Conservation (phyloP, 1,140 invertebrate genomes). For the Diprion similis region DNA sequence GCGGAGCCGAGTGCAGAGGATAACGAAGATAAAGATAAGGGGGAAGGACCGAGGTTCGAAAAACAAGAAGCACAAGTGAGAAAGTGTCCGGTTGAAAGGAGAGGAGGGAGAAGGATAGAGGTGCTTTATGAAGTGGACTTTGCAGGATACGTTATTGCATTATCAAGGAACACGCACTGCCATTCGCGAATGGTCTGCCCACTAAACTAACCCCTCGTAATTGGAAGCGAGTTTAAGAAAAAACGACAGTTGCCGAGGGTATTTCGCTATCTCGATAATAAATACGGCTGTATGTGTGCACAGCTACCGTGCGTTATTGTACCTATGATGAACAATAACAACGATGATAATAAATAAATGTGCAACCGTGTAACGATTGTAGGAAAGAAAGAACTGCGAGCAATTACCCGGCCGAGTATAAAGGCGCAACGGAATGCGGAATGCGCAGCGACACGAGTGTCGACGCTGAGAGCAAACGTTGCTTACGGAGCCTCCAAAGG, state of each 20-base stretch:
- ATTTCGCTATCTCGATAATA: constrained; percentile 51
- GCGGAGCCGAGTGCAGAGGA: constrained; percentile 26
- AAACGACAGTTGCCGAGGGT: constrained; percentile 39
- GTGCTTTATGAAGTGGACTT: constrained; percentile 56
- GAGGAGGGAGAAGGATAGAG: constrained; percentile 28
- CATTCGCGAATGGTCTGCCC: constrained; percentile 12
- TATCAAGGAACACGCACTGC: constrained; percentile 53
- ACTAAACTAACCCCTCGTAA: constrained; percentile 44
- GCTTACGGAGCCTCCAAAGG: too few species aligned
- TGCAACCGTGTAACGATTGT: background rate
- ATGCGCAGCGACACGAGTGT: too few species aligned
- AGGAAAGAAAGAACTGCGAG: background rate
- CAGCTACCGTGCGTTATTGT: constrained; percentile 50
- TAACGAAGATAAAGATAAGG: constrained; percentile 55
- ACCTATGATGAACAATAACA: background rate
- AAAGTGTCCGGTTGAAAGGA: constrained; percentile 10
- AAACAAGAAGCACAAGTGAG: background rate
- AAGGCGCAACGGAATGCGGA: too few species aligned
- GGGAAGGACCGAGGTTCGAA: constrained; percentile 25
- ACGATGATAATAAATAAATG: too few species aligned
- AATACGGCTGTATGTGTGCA: constrained; percentile 34
- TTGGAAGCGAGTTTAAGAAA: constrained; percentile 37
- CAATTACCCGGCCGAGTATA: background rate
- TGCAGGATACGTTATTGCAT: constrained; percentile 54
- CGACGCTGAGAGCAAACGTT: background rate